Conservation (phyloP, 2,888 invertebrate genomes). For the Drosophila multiciliata region DNA sequence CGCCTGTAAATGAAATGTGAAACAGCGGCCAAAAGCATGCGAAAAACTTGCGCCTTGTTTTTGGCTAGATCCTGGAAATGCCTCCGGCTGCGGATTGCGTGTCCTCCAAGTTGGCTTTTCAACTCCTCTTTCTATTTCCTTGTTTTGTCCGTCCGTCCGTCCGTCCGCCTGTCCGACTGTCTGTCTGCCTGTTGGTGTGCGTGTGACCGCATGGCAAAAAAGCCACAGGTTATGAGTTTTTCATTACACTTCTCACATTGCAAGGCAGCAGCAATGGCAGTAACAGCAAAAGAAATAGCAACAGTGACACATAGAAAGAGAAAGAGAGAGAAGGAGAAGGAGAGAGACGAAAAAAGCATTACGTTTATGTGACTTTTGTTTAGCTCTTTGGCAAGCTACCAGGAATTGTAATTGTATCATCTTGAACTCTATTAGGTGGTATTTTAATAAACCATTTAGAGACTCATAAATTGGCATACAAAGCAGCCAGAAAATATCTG, state of each 20-base stretch:
- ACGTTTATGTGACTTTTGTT: conserved; percentile 56
- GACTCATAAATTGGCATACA: conserved; percentile 12
- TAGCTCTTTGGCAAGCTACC: conserved; percentile 65
- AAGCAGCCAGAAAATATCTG: not conserved
- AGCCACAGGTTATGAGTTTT: conserved; percentile 78
- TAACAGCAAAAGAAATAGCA: conserved; percentile 2
- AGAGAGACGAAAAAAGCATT: conserved; percentile 6
- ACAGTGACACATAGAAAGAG: not conserved
- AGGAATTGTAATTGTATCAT: conserved; percentile 54
- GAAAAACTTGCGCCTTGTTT: conserved; percentile 58
- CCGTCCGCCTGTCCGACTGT: conserved; percentile 13
- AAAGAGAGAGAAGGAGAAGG: not conserved
- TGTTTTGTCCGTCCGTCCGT: conserved; percentile 22
- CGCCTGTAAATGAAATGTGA: conserved; percentile 60
- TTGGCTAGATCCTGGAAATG: conserved; percentile 63
- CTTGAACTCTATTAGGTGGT: conserved; percentile 16
- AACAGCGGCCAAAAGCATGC: conserved; percentile 49
- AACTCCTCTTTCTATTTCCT: conserved; percentile 10
- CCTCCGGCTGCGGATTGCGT: conserved; percentile 57
- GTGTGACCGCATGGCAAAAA: conserved; percentile 77
- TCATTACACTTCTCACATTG: conserved; percentile 65
- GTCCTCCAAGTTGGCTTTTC: conserved; percentile 45
- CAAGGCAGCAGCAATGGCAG: conserved; percentile 17
- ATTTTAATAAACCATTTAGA: conserved; percentile 34
- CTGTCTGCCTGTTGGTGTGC: conserved; percentile 42